These are phyloP conservation scores for Atrina japonica DNA, from an alignment of 2,888 invertebrate species.

Conservation along the genomic window DNA sequence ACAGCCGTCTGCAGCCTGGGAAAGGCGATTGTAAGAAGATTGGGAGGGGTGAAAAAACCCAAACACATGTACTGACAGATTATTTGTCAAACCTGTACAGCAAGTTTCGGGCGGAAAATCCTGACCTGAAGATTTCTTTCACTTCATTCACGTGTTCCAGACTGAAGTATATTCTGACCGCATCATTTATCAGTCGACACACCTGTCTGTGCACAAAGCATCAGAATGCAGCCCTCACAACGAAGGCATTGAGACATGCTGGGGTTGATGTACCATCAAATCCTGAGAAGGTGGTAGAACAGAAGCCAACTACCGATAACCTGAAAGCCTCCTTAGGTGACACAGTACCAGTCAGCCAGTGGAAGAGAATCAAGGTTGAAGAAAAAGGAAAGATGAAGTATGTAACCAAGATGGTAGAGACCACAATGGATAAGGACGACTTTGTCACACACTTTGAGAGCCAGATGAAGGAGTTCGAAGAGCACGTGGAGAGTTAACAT, in stretches of 20 bases:
- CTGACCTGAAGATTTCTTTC: slow-evolving; percentile 35
- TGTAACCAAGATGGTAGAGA: slow-evolving; percentile 1
- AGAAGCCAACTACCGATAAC: not conserved
- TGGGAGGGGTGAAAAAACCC: slow-evolving; percentile 10
- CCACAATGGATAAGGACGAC: not conserved
- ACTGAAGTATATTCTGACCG: slow-evolving; percentile 29
- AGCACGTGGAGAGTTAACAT: slow-evolving; percentile 13
- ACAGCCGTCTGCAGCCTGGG: slow-evolving; percentile 29
- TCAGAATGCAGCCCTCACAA: slow-evolving; percentile 49
- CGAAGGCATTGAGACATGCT: slow-evolving; percentile 34
- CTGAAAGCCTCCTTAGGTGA: not conserved
- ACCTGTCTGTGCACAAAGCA: slow-evolving; percentile 48
- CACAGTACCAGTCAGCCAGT: slow-evolving; percentile 14
- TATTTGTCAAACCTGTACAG: slow-evolving; percentile 40
- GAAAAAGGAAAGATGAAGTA: slow-evolving; percentile 8
- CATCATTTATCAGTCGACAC: slow-evolving; percentile 35
- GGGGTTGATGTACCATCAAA: slow-evolving; percentile 42
- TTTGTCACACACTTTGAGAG: not conserved
- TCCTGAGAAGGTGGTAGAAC: slow-evolving; percentile 41
- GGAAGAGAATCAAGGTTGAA: slow-evolving; percentile 5
- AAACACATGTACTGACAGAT: slow-evolving; percentile 42
- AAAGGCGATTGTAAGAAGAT: slow-evolving; percentile 21
- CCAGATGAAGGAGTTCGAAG: slow-evolving; percentile 5
- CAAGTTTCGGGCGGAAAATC: slow-evolving; percentile 46
- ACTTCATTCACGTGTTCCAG: slow-evolving; percentile 44